Conservation (phyloP, 2,888 invertebrate species). For the Entomobrya multifasciata region DNA sequence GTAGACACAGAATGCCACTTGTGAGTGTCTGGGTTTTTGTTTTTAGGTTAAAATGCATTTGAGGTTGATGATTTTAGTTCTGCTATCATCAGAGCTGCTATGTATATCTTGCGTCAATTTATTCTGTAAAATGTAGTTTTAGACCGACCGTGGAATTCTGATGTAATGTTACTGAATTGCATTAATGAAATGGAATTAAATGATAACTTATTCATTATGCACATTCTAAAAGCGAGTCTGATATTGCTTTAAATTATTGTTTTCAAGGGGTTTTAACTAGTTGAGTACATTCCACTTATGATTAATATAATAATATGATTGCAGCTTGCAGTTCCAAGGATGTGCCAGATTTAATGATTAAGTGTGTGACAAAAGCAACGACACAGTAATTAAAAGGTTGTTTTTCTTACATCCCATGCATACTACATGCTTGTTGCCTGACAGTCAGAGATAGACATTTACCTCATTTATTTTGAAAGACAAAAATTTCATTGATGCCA, state of each 20-base stretch:
- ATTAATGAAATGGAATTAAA: no score
- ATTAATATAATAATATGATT: neutral
- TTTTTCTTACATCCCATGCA: neutral
- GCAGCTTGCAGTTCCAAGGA: constrained; percentile 23
- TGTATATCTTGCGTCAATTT: neutral
- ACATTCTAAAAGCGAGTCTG: no score
- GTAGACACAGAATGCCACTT: constrained; percentile 4
- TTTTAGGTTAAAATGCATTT: neutral
- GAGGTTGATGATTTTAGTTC: neutral
- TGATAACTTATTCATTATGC: no score
- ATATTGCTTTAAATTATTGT: no score
- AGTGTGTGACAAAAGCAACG: constrained; percentile 20
- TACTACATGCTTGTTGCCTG: no score
- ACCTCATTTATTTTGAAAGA: no score
- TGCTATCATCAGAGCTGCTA: no score
- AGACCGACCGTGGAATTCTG: no score
- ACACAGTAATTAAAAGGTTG: constrained; percentile 40
- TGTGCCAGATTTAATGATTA: constrained; percentile 1
- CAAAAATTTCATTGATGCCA: neutral
- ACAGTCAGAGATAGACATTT: no score
- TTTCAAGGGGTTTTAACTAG: no score
- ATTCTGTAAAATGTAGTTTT: no score
- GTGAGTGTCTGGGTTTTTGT: constrained; percentile 31
- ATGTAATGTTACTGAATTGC: no score
- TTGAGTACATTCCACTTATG: neutral